Percentiles rank a stretch among this genome's conserved stretches.
Evolutionary conservation across 2,113 vertebrate species (phyloP).

Genomic region (Alces alces): DNA sequence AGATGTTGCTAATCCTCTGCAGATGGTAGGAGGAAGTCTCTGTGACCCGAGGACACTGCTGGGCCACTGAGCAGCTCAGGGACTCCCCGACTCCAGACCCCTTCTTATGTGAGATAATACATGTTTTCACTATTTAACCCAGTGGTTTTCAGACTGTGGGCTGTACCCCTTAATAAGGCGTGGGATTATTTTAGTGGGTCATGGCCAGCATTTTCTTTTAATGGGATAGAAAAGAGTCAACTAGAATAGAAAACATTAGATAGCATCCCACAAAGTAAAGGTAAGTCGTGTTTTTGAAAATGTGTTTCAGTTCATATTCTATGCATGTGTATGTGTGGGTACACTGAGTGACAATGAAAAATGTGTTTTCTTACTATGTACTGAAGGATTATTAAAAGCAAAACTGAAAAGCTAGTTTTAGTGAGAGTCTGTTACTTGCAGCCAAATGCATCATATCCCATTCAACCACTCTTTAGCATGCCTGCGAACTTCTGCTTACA

Average conservation of each 20-base stretch:
- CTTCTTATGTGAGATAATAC: background rate
- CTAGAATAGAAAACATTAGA: background rate
- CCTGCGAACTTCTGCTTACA: background rate
- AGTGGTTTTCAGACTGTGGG: background rate
- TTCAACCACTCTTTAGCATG: background rate
- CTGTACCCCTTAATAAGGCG: background rate
- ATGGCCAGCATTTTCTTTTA: background rate
- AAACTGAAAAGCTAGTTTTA: background rate
- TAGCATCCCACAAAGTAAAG: background rate
- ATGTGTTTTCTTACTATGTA: background rate
- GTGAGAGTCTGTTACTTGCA: background rate
- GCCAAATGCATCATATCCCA: background rate
- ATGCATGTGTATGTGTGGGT: no score
- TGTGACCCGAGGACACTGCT: background rate
- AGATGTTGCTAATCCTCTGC: background rate
- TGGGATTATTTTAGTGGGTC: background rate
- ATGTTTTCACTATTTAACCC: background rate
- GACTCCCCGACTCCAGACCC: background rate
- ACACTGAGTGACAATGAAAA: background rate
- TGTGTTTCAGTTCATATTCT: background rate
- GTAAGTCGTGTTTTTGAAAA: background rate
- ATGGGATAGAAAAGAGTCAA: background rate
- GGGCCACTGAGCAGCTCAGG: background rate
- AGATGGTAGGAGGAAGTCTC: background rate
- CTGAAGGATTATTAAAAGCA: background rate